Evolutionary conservation across 2,113 vertebrate species (phyloP).

Genomic region (Clupea harengus): DNA sequence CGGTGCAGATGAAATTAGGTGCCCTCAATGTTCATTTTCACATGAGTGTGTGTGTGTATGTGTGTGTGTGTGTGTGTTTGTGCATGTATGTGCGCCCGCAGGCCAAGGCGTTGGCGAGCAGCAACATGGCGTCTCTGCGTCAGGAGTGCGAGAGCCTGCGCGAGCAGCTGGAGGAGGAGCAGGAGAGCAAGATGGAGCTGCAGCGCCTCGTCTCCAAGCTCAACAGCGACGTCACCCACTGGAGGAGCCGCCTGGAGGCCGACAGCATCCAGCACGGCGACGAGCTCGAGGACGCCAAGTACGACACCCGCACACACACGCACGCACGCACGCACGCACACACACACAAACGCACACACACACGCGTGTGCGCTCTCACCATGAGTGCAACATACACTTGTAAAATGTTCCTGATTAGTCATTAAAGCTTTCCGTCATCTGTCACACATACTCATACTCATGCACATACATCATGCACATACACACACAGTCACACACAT

Average conservation of each 20-base stretch:
- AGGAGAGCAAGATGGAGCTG: conserved; percentile 79
- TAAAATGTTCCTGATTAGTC: no score
- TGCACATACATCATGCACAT: no score
- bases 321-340: neutral
- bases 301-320: neutral
- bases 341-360: neutral
- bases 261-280: conserved; percentile 72
- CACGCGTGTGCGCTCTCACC: no score
- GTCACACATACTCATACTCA: no score
- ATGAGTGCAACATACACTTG: no score
- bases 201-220: conserved; percentile 78
- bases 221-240: conserved; percentile 75
- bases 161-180: conserved; percentile 81
- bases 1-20: no score
- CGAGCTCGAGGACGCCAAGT: conserved; percentile 78
- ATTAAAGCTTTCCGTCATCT: no score
- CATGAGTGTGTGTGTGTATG: no score
- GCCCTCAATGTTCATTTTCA: no score
- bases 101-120: conserved; percentile 59
- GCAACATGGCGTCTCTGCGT: conserved; percentile 54
- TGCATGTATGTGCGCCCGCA: conserved; percentile 39
- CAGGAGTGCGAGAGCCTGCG: conserved; percentile 71
- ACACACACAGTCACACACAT: no score
- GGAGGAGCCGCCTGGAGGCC: conserved; percentile 71
- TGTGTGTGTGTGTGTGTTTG: neutral